Conservation (phyloP, 37 sponge, comb jelly and placozoan genomes). For the Lycopodina hypogea region DNA sequence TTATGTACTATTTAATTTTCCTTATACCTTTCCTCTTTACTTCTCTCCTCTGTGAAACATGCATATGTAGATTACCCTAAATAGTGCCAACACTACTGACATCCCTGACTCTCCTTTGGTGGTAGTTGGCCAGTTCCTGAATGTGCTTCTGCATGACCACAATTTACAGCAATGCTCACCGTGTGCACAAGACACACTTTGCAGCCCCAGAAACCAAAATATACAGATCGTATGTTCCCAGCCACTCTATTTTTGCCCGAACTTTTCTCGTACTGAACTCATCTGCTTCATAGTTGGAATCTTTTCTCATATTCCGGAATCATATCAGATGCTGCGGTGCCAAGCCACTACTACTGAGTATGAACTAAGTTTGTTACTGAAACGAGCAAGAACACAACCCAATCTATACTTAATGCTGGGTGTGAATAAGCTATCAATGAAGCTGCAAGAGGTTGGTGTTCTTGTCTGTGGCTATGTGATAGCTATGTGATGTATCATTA, state of each 20-base stretch:
- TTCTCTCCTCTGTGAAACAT: background rate
- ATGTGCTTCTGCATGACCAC: constrained; percentile 26
- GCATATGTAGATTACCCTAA: too few species aligned
- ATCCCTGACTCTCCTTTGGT: constrained; percentile 7
- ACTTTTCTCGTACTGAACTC: constrained; percentile 39
- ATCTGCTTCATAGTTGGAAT: constrained; percentile 54
- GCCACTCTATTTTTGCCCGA: constrained; percentile 41
- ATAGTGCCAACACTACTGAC: background rate
- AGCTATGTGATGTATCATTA: too few species aligned
- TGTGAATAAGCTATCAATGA: constrained; percentile 60
- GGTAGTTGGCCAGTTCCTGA: constrained; percentile 44
- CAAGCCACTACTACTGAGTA: constrained; percentile 49
- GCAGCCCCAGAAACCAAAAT: background rate
- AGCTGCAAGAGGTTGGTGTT: constrained; percentile 82
- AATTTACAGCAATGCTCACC: background rate
- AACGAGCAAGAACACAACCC: constrained; percentile 32
- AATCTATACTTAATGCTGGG: constrained; percentile 50
- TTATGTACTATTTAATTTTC: too few species aligned
- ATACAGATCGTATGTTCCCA: constrained; percentile 9
- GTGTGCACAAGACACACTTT: background rate
- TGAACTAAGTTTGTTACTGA: constrained; percentile 67
- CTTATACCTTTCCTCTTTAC: too few species aligned
- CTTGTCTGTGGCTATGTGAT: too few species aligned
- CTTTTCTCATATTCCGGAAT: constrained; percentile 61
- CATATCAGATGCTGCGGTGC: constrained; percentile 71